These are phyloP conservation scores for Ceratosolen fusciceps DNA, from an alignment of 1,140 invertebrate species.

Conservation along the genomic window DNA sequence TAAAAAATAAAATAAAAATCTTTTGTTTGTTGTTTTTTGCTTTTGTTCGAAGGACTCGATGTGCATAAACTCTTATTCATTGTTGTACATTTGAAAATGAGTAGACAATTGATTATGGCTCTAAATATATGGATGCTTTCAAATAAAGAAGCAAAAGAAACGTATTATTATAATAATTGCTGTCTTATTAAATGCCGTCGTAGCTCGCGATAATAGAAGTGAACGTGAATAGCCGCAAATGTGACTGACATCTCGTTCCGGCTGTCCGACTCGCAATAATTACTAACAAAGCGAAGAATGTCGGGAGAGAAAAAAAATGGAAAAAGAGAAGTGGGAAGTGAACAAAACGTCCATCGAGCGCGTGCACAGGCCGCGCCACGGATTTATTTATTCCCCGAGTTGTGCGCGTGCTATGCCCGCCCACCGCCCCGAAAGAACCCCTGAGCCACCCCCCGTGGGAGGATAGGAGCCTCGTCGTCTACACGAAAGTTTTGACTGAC, in stretches of 20 bases:
- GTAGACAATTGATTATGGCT: not conserved
- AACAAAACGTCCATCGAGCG: slow-evolving; percentile 31
- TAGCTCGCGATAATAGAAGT: slow-evolving; percentile 4
- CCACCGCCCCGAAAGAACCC: not conserved
- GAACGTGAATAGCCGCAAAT: slow-evolving; percentile 16
- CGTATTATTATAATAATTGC: slow-evolving; percentile 39
- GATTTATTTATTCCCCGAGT: slow-evolving; percentile 45
- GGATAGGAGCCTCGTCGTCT: not conserved
- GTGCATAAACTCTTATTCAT: too few relatives aligned
- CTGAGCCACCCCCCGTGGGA: not conserved
- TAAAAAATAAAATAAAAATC: too few relatives aligned
- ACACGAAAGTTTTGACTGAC: slow-evolving; percentile 30
- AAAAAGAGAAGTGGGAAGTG: not conserved
- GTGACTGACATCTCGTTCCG: slow-evolving; percentile 40
- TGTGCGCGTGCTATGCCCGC: not conserved
- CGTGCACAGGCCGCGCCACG: slow-evolving; percentile 10
- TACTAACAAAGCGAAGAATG: slow-evolving; percentile 15
- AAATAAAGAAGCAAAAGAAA: not conserved
- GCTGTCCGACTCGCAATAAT: slow-evolving; percentile 42
- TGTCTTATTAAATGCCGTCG: not conserved
- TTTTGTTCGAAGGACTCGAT: too few relatives aligned
- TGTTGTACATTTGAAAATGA: not conserved
- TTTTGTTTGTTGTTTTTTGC: too few relatives aligned
- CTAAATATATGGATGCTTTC: not conserved
- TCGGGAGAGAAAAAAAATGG: slow-evolving; percentile 5